Conservation (phyloP, 2,888 invertebrate species). For the Synergus laeviventris region DNA sequence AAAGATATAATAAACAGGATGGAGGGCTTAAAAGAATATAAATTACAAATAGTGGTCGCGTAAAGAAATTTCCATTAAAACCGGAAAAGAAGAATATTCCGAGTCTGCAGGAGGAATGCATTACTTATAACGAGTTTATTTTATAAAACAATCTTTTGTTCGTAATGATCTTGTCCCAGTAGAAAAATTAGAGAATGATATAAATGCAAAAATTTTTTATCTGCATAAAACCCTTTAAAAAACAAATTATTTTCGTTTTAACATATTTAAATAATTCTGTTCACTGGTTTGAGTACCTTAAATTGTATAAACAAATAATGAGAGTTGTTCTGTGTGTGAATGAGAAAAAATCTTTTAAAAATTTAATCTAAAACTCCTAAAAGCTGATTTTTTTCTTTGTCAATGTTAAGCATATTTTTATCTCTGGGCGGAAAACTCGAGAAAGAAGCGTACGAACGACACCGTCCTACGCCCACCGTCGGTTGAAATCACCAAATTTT, state of each 20-base stretch:
- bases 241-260: not conserved
- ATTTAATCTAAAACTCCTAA: not conserved
- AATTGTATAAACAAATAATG: not conserved
- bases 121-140: constrained; percentile 14
- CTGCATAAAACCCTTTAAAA: not conserved
- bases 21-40: not conserved
- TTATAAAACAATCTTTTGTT: constrained; percentile 6
- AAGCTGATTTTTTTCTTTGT: not conserved
- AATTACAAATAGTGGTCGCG: not conserved
- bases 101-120: not conserved
- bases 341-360: not conserved
- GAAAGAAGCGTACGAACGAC: not conserved
- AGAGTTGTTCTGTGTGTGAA: not conserved
- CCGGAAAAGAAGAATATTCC: not conserved
- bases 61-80: not conserved
- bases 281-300: not conserved
- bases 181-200: not conserved
- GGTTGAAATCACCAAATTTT: constrained; percentile 71
- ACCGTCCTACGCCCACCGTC: constrained; percentile 57
- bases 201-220: constrained; percentile 4
- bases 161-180: not conserved
- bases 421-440: not conserved
- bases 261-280: not conserved
- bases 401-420: not conserved
- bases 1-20: not conserved